Percentiles rank a stretch among this genome's conserved stretches.
Evolutionary conservation across 2,797 vertebrate species (phyloP).

Genomic region (Phoxinus dragarum): DNA sequence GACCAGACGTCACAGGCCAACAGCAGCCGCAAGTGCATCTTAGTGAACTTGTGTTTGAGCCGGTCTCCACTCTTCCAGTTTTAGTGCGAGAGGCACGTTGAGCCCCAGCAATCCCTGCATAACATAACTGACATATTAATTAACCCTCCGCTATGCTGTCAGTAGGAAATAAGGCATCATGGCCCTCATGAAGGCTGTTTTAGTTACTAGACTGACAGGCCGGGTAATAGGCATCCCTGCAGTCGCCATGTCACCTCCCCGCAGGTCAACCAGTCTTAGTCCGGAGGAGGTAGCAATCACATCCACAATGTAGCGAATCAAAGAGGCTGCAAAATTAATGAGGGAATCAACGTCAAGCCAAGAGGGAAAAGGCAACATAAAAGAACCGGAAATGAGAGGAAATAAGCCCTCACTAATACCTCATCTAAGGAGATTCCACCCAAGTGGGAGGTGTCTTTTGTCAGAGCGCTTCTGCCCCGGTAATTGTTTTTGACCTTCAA

Average conservation of each 20-base stretch:
- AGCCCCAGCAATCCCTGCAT: conserved; percentile 41
- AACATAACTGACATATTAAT: conserved; percentile 91
- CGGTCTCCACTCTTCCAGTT: conserved; percentile 34
- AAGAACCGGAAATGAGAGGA: conserved; percentile 91
- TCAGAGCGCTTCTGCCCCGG: conserved; percentile 74
- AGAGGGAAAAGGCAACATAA: conserved; percentile 86
- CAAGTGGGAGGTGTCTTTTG: conserved; percentile 72
- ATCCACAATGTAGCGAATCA: conserved; percentile 86
- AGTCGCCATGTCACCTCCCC: conserved; percentile 83
- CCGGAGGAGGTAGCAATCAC: conserved; percentile 75
- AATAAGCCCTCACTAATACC: conserved; percentile 93
- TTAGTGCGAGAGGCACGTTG: conserved; percentile 40
- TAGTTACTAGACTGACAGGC: conserved; percentile 65
- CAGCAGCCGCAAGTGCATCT: neutral
- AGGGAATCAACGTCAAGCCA: conserved; percentile 90
- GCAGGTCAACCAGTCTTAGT: conserved; percentile 89
- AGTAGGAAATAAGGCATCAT: conserved; percentile 66
- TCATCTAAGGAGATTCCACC: conserved; percentile 88
- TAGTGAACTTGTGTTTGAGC: conserved; percentile 5
- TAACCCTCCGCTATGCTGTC: conserved; percentile 89
- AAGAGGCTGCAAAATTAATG: conserved; percentile 93
- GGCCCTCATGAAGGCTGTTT: conserved; percentile 52
- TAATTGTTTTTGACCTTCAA: conserved; percentile 86
- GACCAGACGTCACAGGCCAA: conserved; percentile 6
- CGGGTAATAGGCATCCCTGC: conserved; percentile 82